Evolutionary conservation across 2,113 vertebrate genomes (phyloP).

Genomic region (Scytalopus superciliaris): DNA sequence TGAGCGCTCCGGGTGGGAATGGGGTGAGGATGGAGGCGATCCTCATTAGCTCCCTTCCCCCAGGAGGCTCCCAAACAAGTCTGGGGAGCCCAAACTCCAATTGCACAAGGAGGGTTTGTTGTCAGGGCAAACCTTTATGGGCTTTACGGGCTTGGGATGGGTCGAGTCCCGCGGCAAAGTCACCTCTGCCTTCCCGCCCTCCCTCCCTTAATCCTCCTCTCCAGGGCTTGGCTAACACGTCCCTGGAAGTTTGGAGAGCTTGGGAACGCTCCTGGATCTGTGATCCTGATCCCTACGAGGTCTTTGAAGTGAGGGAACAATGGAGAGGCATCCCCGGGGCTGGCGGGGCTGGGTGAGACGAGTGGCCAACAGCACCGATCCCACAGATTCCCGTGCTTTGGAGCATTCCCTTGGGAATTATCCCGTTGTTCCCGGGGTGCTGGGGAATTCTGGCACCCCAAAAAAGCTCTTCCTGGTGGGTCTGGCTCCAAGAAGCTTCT

Average conservation of each 20-base stretch:
- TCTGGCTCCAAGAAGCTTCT: too few relatives aligned
- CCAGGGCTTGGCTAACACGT: rapidly evolving
- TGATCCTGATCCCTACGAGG: not conserved
- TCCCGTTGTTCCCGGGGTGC: not conserved
- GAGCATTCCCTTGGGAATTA: not conserved
- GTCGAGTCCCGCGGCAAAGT: not conserved
- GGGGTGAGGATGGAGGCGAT: too few relatives aligned
- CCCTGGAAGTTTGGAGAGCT: not conserved
- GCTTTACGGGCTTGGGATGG: not conserved
- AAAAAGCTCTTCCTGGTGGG: too few relatives aligned
- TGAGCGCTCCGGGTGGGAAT: conserved; percentile 24
- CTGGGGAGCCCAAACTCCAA: not conserved
- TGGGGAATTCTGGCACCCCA: too few relatives aligned
- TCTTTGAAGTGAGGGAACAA: not conserved
- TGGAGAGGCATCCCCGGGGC: not conserved
- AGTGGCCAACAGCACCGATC: not conserved
- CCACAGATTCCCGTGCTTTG: not conserved
- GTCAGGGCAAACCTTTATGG: not conserved
- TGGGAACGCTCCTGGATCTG: not conserved
- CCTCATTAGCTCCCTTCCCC: not conserved
- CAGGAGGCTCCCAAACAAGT: not conserved
- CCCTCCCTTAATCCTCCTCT: not conserved
- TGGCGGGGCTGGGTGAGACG: too few relatives aligned
- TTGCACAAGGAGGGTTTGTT: rapidly evolving
- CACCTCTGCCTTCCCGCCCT: too few relatives aligned